Evolutionary conservation across 2,113 vertebrate species (phyloP).

Genomic region (Corvus moneduloides): DNA sequence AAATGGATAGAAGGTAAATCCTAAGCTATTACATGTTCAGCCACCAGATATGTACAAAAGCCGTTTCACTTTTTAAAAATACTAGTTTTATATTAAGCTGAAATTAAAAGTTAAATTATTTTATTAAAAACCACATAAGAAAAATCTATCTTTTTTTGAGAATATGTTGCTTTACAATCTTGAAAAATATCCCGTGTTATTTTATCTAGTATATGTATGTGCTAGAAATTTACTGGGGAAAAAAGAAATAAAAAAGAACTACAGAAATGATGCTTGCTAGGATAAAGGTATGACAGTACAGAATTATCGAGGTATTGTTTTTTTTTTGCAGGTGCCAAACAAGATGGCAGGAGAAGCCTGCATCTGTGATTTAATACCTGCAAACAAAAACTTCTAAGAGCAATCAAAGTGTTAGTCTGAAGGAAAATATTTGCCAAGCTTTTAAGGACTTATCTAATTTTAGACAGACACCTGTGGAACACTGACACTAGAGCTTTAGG

Average conservation of each 20-base stretch:
- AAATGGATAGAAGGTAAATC: background rate
- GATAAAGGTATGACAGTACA: background rate
- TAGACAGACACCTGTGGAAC: background rate
- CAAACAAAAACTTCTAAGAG: background rate
- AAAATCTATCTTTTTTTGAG: background rate
- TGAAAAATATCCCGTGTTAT: background rate
- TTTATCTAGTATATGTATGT: background rate
- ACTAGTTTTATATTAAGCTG: background rate
- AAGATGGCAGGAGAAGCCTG: background rate
- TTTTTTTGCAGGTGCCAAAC: background rate
- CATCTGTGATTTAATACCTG: background rate
- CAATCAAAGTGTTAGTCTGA: background rate
- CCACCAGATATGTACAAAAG: background rate
- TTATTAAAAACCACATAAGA: background rate
- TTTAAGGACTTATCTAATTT: background rate
- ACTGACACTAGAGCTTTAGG: background rate
- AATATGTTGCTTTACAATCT: background rate
- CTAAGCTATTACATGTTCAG: background rate
- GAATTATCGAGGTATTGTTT: background rate
- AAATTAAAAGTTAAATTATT: background rate
- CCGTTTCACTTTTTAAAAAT: accelerated
- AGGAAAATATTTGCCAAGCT: background rate
- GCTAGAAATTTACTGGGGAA: background rate
- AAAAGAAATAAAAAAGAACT: background rate
- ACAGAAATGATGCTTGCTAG: background rate